These are phyloP conservation scores for Hyppa rectilinea DNA, from an alignment of 2,888 invertebrate species.

Conservation along the genomic window DNA sequence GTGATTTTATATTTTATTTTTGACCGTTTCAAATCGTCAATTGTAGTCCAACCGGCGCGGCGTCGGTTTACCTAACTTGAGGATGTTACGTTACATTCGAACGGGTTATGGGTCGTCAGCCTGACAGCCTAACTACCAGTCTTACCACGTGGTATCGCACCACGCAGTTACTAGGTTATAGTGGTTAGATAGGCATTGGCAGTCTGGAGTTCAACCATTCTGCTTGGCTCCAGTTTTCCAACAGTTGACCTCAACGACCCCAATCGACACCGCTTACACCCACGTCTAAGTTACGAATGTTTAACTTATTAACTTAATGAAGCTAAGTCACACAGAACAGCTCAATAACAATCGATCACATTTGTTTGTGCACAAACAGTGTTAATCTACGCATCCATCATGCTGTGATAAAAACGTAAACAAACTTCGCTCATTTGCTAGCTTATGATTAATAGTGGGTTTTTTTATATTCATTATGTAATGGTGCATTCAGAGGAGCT, in stretches of 20 bases:
- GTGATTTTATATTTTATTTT: no score
- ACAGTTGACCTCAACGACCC: slow-evolving; percentile 30
- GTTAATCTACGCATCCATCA: slow-evolving; percentile 69
- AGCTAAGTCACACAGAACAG: slow-evolving; percentile 35
- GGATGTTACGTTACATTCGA: no score
- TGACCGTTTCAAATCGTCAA: no score
- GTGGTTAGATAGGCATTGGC: no score
- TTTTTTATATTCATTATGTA: neutral
- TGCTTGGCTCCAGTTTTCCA: no score
- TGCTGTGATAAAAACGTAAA: slow-evolving; percentile 40
- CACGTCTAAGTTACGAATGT: slow-evolving; percentile 29
- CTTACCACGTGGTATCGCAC: no score
- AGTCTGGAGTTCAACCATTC: no score
- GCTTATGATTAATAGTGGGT: slow-evolving; percentile 1
- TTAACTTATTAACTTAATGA: slow-evolving; percentile 57
- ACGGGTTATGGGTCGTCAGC: no score
- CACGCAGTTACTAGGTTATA: no score
- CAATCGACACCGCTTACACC: neutral
- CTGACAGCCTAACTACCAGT: no score
- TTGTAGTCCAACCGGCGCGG: no score
- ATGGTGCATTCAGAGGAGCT: neutral
- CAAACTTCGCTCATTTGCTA: slow-evolving; percentile 28
- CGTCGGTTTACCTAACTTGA: no score
- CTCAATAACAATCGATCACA: slow-evolving; percentile 70
- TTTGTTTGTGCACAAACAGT: slow-evolving; percentile 61